phyloP scores from a whole-genome alignment of 1,140 invertebrate species.

The Caenorhabditis brenneri region DNA sequence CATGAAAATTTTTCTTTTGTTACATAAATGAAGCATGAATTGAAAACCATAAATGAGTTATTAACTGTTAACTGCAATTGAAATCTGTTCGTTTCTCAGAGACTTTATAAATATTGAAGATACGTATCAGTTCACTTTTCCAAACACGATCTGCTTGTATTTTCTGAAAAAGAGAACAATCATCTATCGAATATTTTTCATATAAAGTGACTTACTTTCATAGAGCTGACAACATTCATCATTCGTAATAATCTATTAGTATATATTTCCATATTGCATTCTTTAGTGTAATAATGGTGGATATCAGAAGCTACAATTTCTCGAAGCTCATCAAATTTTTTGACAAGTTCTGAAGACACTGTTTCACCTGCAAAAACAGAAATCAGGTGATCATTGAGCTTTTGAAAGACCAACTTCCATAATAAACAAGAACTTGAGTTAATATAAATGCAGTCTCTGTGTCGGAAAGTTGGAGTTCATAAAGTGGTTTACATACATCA shows the following conservation, averaged over 20 bases:
- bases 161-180: conserved; percentile 20
- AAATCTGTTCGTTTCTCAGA: conserved; percentile 20
- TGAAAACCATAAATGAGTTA: neutral
- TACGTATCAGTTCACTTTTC: neutral
- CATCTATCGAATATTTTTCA: neutral
- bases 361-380: neutral
- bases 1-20: neutral
- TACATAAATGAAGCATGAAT: neutral
- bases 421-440: conserved; percentile 10
- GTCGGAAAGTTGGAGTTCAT: conserved; percentile 10
- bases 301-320: neutral
- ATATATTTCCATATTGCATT: neutral
- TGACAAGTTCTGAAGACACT: neutral
- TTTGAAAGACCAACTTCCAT: neutral
- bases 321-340: conserved; percentile 3
- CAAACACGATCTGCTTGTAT: conserved; percentile 3
- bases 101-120: conserved; percentile 14
- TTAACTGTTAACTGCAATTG: neutral
- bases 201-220: neutral
- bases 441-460: conserved; percentile 5
- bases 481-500: conserved; percentile 2
- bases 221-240: neutral
- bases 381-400: neutral
- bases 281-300: neutral
- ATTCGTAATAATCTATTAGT: neutral